Base-by-base conservation (phyloP, 2,113 vertebrate genomes). In the Zapus hudsonius region DNA sequence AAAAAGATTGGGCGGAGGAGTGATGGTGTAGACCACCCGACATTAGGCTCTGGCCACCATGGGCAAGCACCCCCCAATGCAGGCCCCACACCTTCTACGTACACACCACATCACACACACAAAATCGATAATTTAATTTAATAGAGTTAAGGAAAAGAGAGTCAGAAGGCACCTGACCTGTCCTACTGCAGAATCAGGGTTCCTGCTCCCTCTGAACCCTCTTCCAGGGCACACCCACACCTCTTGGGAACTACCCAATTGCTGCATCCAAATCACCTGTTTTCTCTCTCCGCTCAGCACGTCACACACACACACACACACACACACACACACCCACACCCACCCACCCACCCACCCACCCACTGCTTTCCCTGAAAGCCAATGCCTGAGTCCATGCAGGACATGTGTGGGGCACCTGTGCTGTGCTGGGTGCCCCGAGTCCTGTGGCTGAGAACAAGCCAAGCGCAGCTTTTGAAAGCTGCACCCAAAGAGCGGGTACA, bases 201-300 rank as follows among this genome's bases (percentile, higher is more conserved):
- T 89, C 82, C 52, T n/a, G 47, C 29, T 36, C 80, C n/a, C 38
- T 29, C 59, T 29, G 20, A n/a, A 66, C 69, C 8, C 64, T 52
- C 57, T 66, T 69, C 55, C 0, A 0, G 36, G 25, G 11, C 75
- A 40, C 47, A 17, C 40, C 40, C 33, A 3, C 4, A 17, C 31
- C 64, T 29, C 0, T 42, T 38, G n/a, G 17, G 66, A 90, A 38
- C 25, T 23, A 5, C n/a, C 25, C 12, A 0, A 17, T 4, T 7
- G 4, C 47, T 42, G 19, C n/a, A 1, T 61, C 61, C 73, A 44
- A 25, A 25, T 13, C 0, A 1, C 38, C 52, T 4, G 0, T 55
- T 36, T 73, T 70, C 73, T 88, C 55, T 22, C 61, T 81, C 69
- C 33, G 23, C 25, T 10, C 67, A 9, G 29, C n/a, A n/a, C n/a